Percentiles rank a stretch among this genome's conserved stretches.
Evolutionary conservation across 2,888 invertebrate genomes (phyloP).

Genomic region (Linnaemya tessellans): DNA sequence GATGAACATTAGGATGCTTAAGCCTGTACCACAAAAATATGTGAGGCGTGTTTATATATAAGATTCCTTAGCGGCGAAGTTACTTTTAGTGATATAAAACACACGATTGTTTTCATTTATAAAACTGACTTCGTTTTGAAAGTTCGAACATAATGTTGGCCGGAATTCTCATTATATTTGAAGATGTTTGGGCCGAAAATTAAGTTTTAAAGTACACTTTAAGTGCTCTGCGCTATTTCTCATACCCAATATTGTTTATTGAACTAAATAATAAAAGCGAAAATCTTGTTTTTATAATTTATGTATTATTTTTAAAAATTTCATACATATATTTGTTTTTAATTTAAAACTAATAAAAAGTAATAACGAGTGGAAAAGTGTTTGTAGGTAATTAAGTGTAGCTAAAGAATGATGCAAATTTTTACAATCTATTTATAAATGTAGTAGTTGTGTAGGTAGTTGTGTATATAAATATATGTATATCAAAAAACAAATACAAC

Average conservation of each 20-base stretch:
- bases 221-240: neutral
- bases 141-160: no score
- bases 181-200: no score
- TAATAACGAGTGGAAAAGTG: slow-evolving; percentile 25
- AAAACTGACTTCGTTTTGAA: no score
- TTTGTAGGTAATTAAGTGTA: slow-evolving; percentile 6
- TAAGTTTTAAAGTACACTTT: no score
- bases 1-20: no score
- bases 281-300: slow-evolving; percentile 15
- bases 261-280: slow-evolving; percentile 25
- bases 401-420: neutral
- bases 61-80: no score
- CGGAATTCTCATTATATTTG: no score
- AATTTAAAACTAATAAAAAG: slow-evolving; percentile 20
- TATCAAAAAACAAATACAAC: slow-evolving; percentile 41
- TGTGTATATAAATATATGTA: slow-evolving; percentile 41
- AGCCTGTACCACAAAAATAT: no score
- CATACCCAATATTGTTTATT: neutral
- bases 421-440: slow-evolving; percentile 21
- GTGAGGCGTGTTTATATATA: no score
- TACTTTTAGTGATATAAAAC: no score
- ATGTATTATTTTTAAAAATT: slow-evolving; percentile 12
- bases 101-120: no score
- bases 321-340: slow-evolving; percentile 11
- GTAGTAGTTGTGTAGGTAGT: slow-evolving; percentile 24